Evolutionary conservation across 2,797 vertebrate species (phyloP).

Genomic region (Tolypeutes matacus): DNA sequence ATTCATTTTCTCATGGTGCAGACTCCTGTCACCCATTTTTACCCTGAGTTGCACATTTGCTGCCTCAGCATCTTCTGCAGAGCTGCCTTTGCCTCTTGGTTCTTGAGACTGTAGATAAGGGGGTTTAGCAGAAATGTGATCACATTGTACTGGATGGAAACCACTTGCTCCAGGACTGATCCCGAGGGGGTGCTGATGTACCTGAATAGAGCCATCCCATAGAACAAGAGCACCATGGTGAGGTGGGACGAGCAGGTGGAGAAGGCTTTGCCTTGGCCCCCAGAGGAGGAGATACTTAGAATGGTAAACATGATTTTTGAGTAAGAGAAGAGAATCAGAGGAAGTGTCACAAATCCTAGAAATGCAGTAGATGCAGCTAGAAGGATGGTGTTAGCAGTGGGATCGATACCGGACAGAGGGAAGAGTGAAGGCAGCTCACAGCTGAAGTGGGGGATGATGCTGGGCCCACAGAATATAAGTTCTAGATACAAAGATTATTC

Average conservation of each 20-base stretch:
- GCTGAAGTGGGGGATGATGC: slow-evolving; percentile 32
- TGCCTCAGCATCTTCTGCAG: neutral
- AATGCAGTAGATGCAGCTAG: neutral
- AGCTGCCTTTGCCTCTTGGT: neutral
- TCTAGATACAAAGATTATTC: neutral
- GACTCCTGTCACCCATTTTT: neutral
- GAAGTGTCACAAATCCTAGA: slow-evolving; percentile 32
- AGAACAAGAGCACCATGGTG: neutral
- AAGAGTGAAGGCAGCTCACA: slow-evolving; percentile 59
- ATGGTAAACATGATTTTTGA: neutral
- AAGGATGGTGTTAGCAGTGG: neutral
- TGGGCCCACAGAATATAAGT: slow-evolving; percentile 9
- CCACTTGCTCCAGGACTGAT: neutral
- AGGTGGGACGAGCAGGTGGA: slow-evolving; percentile 65
- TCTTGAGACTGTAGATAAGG: neutral
- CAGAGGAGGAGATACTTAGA: slow-evolving; percentile 28
- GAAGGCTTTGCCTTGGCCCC: slow-evolving; percentile 58
- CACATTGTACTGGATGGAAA: neutral
- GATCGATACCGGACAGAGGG: slow-evolving; percentile 19
- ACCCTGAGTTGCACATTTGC: neutral
- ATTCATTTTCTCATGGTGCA: neutral
- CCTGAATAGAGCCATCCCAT: neutral
- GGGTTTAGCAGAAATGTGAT: slow-evolving; percentile 22
- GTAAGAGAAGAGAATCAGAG: slow-evolving; percentile 35
- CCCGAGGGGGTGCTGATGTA: neutral